Base-by-base conservation (phyloP, 2,113 vertebrate genomes). In the Morone saxatilis region DNA sequence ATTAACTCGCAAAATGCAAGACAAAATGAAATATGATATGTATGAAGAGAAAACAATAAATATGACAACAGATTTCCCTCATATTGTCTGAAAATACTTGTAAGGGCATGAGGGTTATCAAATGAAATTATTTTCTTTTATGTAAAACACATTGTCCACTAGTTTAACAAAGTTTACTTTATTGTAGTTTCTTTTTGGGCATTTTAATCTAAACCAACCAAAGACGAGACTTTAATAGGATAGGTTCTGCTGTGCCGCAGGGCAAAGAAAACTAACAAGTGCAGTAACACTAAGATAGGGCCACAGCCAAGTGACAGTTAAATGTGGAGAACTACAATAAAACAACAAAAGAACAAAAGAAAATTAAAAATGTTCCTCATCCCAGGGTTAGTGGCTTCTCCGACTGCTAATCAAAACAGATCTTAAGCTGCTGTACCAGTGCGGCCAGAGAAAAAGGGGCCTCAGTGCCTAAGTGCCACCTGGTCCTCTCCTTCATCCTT, bases 401-500 rank as follows among this genome's bases (percentile, higher is more conserved):
- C 4, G 62, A 36, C 60, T 54, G 61, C 59, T 88, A 84, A 86
- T 88, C 78, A 76, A 67, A 75, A 70, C 43, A 62, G 66, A 81
- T 83, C 57, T 72, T 47, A 41, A 77, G 77, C 56, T 63, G 61
- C 59, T 25, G 51, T 70, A 43, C 57, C 45, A 20, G 43, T 11
- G 65, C 3, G 7, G 68, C 79, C 71, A 41, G 62, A 36, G 66
- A 57, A 16, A 9, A 38, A 74, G 48, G 51, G 83, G 43, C 73
- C 78, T 70, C 31, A 0, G 65, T 6, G 84, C 48, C 67, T 40
- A 0, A 36, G 57, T 16, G 76, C 85, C 89, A 87, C 86, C 88
- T 89, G 88, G 72, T 86, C 88, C 48, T 84, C 84, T 83, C 82
- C 80, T 82, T 87, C 88, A 84, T 85, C 88, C 77, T 87, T 69